A percentile compares a stretch with the other conserved stretches of the same genome.
These are phyloP conservation scores for Anoplopoma fimbria DNA, from an alignment of 2,113 vertebrate genomes.

Conservation along the genomic window DNA sequence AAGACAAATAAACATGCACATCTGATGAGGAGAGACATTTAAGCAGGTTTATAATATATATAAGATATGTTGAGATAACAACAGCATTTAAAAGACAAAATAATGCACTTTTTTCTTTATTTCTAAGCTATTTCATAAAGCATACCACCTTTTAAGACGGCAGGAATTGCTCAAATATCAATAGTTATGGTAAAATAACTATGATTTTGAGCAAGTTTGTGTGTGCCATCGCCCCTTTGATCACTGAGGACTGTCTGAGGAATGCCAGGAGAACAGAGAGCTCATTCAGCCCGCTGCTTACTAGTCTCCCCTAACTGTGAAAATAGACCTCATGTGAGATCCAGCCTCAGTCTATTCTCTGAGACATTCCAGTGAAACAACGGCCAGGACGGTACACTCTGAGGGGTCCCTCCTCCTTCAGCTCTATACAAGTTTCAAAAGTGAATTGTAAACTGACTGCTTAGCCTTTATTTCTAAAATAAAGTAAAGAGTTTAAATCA, in stretches of 20 bases:
- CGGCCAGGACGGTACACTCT: constrained; percentile 18
- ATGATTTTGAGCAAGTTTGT: constrained; percentile 46
- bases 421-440: constrained; percentile 1
- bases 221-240: constrained; percentile 59
- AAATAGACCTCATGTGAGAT: constrained; percentile 86
- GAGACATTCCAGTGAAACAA: constrained; percentile 69
- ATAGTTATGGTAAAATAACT: neutral
- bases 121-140: neutral
- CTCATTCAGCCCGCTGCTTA: constrained; percentile 85
- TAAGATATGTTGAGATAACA: neutral
- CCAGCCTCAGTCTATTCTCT: constrained; percentile 79
- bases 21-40: constrained; percentile 5
- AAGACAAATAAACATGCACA: constrained; percentile 47
- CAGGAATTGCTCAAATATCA: neutral
- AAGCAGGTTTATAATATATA: neutral
- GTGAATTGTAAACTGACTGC: neutral
- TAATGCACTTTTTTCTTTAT: neutral
- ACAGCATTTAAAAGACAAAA: neutral
- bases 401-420: constrained; percentile 11
- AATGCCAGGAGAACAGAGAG: constrained; percentile 86
- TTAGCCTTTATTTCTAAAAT: neutral
- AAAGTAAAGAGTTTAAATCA: neutral
- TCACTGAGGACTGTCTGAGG: constrained; percentile 63
- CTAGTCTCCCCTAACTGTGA: constrained; percentile 80
- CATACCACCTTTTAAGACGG: neutral